Conservation (phyloP, 64 coral and sea anemone species). For the Montipora cactus region DNA sequence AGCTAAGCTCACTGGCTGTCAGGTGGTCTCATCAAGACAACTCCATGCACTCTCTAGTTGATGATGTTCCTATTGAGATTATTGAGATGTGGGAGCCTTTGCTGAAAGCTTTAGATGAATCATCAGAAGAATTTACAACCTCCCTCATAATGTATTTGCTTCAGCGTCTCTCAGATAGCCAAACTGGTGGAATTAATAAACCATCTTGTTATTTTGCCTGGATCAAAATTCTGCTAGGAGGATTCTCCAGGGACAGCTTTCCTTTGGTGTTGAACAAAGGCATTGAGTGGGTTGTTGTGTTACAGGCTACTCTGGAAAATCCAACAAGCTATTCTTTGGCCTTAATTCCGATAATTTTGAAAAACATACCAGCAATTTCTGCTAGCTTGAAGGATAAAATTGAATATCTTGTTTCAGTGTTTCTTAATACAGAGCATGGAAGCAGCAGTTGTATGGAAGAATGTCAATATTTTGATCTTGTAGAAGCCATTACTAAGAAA, state of each 20-base stretch:
- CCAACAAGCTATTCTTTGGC: conserved; percentile 1
- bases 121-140: conserved; percentile 74
- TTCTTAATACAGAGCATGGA: conserved; percentile 21
- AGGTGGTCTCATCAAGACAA: neutral
- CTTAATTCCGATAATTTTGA: conserved; percentile 60
- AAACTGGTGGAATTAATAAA: neutral
- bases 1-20: conserved; percentile 23
- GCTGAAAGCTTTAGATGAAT: conserved; percentile 72
- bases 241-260: conserved; percentile 2
- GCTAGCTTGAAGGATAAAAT: conserved; percentile 53
- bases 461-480: conserved; percentile 3
- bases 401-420: conserved; percentile 45
- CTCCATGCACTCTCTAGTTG: neutral
- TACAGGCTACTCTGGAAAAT: conserved; percentile 71
- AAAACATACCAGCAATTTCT: conserved; percentile 42
- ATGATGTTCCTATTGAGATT: conserved; percentile 24
- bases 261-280: conserved; percentile 36
- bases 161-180: neutral
- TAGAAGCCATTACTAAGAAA: neutral
- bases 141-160: conserved; percentile 39
- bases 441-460: neutral
- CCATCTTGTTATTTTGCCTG: conserved; percentile 31
- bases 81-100: conserved; percentile 72
- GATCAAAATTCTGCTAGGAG: conserved; percentile 54
- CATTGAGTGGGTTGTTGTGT: conserved; percentile 57